phyloP scores from a whole-genome alignment of 64 coral and sea anemone species.

The Stichodactyla helianthus region DNA sequence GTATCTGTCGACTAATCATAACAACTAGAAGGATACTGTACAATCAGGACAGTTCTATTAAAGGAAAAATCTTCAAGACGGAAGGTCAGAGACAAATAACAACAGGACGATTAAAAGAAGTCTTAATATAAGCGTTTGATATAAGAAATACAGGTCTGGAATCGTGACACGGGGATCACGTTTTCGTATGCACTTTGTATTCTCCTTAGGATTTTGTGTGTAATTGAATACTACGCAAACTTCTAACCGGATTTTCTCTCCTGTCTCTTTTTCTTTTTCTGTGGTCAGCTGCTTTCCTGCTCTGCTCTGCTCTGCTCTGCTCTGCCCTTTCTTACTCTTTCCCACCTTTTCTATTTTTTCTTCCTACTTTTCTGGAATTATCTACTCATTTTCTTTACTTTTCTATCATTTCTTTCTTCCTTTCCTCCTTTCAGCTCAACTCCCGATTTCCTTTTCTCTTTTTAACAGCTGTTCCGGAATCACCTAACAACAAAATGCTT shows the following conservation, averaged over 20 bases:
- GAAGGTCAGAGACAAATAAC: background rate
- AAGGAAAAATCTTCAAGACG: background rate
- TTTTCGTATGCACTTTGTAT: background rate
- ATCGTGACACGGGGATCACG: background rate
- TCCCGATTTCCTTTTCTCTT: too few species aligned
- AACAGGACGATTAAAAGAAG: background rate
- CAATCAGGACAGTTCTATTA: background rate
- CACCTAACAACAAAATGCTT: too few species aligned
- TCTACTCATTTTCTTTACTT: background rate
- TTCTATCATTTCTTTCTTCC: background rate
- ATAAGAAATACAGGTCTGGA: background rate
- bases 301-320: too few species aligned
- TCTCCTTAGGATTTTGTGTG: too few species aligned
- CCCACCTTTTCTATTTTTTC: background rate
- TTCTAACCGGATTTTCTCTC: too few species aligned
- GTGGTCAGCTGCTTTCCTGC: too few species aligned
- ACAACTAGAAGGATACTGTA: too few species aligned
- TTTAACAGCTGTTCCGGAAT: too few species aligned
- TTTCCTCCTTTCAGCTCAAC: too few species aligned
- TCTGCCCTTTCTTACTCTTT: background rate
- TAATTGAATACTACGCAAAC: too few species aligned
- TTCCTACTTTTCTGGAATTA: background rate
- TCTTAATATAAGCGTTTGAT: background rate
- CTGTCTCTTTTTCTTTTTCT: too few species aligned
- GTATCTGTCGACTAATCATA: too few species aligned